Conservation (phyloP, 1,140 invertebrate genomes). For the Wiebesia pumilae region DNA sequence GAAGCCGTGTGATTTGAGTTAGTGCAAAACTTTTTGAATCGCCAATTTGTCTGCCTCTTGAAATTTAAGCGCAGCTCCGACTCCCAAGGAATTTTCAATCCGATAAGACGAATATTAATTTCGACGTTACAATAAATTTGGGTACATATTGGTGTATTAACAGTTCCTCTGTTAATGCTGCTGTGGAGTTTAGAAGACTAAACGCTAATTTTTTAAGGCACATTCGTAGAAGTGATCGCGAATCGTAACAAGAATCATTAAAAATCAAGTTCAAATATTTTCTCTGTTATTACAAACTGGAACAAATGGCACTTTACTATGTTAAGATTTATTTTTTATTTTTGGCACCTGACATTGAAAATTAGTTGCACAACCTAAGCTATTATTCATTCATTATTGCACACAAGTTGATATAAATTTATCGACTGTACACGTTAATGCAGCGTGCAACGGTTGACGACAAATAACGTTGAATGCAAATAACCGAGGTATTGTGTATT, state of each 20-base stretch:
- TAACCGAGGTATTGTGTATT: too few species aligned
- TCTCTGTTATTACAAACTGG: too few species aligned
- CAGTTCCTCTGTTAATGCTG: neutral
- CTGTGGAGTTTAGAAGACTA: neutral
- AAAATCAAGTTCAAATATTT: too few species aligned
- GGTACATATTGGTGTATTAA: neutral
- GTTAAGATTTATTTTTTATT: too few species aligned
- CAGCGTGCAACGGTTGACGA: too few species aligned
- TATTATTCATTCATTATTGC: too few species aligned
- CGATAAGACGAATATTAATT: neutral
- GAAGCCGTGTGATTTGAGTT: neutral
- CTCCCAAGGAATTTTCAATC: neutral
- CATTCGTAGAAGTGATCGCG: neutral
- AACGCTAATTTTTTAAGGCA: neutral
- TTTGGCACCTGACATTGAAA: too few species aligned
- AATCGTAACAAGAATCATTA: neutral
- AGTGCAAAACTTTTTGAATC: neutral
- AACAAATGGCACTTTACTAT: too few species aligned
- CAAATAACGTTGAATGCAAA: too few species aligned
- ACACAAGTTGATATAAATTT: too few species aligned
- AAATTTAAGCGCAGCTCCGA: neutral
- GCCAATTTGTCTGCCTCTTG: neutral
- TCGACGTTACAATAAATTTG: neutral
- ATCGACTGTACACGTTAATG: too few species aligned
- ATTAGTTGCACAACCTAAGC: too few species aligned